Percentiles rank a stretch among this genome's conserved stretches.
Evolutionary conservation across 1,140 invertebrate species (phyloP).

Genomic region (Orchestia grillus): DNA sequence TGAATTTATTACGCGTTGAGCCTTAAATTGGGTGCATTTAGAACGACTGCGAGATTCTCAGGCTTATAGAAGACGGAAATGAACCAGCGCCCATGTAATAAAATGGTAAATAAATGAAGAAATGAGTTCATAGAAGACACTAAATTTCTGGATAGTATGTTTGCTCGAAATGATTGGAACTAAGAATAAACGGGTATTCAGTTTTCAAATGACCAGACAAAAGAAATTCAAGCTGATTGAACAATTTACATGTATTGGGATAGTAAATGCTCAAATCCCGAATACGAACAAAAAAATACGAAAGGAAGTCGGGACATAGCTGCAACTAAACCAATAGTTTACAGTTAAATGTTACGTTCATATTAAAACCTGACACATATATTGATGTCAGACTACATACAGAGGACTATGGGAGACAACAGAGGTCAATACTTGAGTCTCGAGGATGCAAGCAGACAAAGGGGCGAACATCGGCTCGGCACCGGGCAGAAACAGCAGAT

Average conservation of each 20-base stretch:
- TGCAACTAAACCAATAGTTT: neutral
- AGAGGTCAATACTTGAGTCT: neutral
- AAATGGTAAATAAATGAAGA: neutral
- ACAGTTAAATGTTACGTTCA: neutral
- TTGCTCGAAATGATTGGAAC: neutral
- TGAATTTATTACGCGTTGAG: neutral
- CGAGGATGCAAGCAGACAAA: neutral
- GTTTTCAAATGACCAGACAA: neutral
- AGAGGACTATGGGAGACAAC: neutral
- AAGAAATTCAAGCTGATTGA: neutral
- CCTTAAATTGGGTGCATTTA: neutral
- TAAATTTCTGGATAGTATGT: neutral
- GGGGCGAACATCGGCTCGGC: neutral
- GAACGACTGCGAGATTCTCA: neutral
- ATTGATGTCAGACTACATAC: neutral
- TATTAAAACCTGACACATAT: neutral
- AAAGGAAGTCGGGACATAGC: neutral
- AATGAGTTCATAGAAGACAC: neutral
- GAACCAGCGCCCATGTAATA: neutral
- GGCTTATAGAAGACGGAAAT: neutral
- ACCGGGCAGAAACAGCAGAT: neutral
- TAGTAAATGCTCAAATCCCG: neutral
- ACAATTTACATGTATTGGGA: neutral
- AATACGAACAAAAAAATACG: neutral
- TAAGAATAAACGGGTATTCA: neutral